These are phyloP conservation scores for Epizoanthus scotinus DNA, from an alignment of 92 coral and sea anemone genomes.

Conservation along the genomic window DNA sequence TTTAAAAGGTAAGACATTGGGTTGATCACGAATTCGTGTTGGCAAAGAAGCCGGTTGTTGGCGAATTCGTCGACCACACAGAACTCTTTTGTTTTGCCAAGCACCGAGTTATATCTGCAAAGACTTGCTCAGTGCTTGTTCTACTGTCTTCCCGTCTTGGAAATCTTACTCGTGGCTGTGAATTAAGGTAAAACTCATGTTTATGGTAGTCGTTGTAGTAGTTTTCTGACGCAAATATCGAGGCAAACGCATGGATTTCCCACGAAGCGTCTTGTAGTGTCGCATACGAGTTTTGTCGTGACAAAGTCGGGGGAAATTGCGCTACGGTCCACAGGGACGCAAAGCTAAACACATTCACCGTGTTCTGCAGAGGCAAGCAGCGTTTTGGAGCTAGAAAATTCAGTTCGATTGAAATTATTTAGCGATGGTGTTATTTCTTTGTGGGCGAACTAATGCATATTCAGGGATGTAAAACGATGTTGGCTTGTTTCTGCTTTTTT, in stretches of 20 bases:
- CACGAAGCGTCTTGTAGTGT: background rate
- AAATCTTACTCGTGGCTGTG: background rate
- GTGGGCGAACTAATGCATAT: constrained; percentile 82
- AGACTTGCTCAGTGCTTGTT: constrained; percentile 4
- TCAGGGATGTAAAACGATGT: constrained; percentile 59
- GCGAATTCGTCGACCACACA: background rate
- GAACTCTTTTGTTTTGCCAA: constrained; percentile 37
- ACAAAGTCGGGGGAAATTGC: constrained; percentile 1
- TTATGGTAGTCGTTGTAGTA: background rate
- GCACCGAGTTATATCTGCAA: constrained; percentile 1
- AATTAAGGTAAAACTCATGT: background rate
- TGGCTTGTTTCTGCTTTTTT: constrained; percentile 1
- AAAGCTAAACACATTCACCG: background rate
- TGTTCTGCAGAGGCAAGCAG: background rate
- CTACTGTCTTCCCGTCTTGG: background rate
- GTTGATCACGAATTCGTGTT: background rate
- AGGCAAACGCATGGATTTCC: constrained; percentile 17
- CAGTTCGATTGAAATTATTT: background rate
- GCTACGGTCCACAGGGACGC: background rate
- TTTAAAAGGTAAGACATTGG: constrained; percentile 16
- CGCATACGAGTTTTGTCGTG: constrained; percentile 24
- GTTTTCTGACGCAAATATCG: constrained; percentile 1
- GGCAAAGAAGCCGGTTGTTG: constrained; percentile 4
- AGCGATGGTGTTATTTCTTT: constrained; percentile 19
- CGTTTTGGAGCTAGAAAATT: background rate